phyloP scores from a whole-genome alignment of 2,797 vertebrate genomes.

The Rallus crepitans region DNA sequence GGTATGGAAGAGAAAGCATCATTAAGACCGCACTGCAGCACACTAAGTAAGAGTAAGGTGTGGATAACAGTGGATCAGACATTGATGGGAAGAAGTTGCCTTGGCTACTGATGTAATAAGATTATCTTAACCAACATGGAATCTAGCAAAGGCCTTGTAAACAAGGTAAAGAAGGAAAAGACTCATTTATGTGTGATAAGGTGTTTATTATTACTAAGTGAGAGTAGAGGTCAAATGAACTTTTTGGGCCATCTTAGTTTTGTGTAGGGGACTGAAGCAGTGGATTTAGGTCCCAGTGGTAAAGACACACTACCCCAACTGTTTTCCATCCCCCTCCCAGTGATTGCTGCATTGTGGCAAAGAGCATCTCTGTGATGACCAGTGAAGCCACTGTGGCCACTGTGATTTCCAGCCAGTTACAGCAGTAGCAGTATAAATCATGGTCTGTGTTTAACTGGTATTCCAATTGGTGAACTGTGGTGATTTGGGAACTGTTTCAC shows the following conservation, averaged over 20 bases:
- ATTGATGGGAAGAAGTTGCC: not conserved
- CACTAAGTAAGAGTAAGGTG: not conserved
- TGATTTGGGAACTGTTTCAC: not conserved
- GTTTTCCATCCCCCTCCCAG: not conserved
- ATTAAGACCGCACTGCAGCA: not conserved
- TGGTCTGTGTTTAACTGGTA: not conserved
- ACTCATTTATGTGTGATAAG: not conserved
- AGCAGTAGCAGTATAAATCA: not conserved
- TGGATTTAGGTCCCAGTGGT: not conserved
- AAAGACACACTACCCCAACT: rapidly evolving
- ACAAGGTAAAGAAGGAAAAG: not conserved
- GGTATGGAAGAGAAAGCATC: not conserved
- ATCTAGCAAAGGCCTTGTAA: not conserved
- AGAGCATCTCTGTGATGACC: not conserved
- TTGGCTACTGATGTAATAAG: not conserved
- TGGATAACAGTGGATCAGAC: not conserved
- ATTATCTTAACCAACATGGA: not conserved
- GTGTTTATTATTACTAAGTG: not conserved
- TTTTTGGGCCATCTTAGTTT: not conserved
- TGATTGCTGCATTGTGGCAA: not conserved
- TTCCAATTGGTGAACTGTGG: not conserved
- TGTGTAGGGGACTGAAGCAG: not conserved
- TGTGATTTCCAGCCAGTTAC: not conserved
- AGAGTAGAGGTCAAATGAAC: not conserved
- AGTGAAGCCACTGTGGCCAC: not conserved